phyloP scores from a whole-genome alignment of 2,113 vertebrate genomes.

The Python bivittatus region DNA sequence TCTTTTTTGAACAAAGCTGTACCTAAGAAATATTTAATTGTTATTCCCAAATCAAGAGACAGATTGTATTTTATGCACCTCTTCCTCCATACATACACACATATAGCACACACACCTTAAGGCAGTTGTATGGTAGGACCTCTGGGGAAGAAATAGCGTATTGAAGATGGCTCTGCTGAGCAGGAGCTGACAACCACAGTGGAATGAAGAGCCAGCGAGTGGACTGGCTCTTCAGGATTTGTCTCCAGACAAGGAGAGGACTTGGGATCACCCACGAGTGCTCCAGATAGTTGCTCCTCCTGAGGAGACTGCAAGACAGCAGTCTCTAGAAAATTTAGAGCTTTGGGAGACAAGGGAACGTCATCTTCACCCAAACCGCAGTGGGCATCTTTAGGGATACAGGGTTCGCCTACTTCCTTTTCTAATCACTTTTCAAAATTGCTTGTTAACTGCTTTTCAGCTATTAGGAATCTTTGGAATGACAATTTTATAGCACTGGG shows the following conservation, averaged over 20 bases:
- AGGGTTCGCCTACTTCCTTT: neutral
- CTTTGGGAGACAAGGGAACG: neutral
- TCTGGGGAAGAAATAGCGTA: neutral
- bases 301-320: neutral
- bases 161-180: neutral
- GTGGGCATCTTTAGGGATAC: neutral
- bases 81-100: neutral
- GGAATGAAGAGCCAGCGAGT: neutral
- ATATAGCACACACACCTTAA: neutral
- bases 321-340: neutral
- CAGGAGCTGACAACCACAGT: too few species aligned
- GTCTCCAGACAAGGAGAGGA: neutral
- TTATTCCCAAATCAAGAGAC: neutral
- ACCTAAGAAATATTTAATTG: neutral
- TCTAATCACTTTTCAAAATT: neutral
- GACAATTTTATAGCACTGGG: neutral
- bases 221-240: neutral
- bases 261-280: neutral
- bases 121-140: neutral
- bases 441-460: neutral
- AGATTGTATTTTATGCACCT: neutral
- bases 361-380: neutral
- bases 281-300: neutral
- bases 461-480: neutral
- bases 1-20: neutral